Evolutionary conservation across 2,888 invertebrate genomes (phyloP).

Genomic region (Prosapia bicincta): DNA sequence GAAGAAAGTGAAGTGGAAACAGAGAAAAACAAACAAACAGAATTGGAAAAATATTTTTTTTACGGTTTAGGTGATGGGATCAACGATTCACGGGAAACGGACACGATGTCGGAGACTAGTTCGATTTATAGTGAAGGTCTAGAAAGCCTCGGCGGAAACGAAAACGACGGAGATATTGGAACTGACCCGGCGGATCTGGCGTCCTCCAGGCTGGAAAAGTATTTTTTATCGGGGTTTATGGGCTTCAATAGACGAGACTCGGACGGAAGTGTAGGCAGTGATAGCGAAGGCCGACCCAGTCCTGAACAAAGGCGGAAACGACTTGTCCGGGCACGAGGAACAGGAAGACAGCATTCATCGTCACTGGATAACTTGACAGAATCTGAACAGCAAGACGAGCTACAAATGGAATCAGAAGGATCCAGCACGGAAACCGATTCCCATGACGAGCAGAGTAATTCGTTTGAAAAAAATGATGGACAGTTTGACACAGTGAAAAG

Average conservation of each 20-base stretch:
- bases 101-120: constrained; percentile 68
- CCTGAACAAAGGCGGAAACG: constrained; percentile 81
- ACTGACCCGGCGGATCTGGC: constrained; percentile 70
- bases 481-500: constrained; percentile 80
- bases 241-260: constrained; percentile 71
- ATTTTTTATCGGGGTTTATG: constrained; percentile 83
- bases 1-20: constrained; percentile 84
- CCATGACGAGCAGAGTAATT: constrained; percentile 54
- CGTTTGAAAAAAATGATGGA: constrained; percentile 67
- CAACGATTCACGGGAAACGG: constrained; percentile 45
- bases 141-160: constrained; percentile 60
- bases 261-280: constrained; percentile 86
- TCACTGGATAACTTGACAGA: constrained; percentile 75
- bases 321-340: constrained; percentile 75
- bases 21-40: constrained; percentile 65
- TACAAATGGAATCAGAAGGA: constrained; percentile 56
- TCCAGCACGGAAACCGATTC: constrained; percentile 71
- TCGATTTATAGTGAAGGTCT: constrained; percentile 81
- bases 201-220: constrained; percentile 82
- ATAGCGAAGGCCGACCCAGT: constrained; percentile 84
- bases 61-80: constrained; percentile 76
- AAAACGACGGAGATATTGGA: constrained; percentile 47
- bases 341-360: constrained; percentile 77
- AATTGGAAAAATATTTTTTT: constrained; percentile 88
- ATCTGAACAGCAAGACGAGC: constrained; percentile 50